Base-by-base conservation (phyloP, 1,140 invertebrate species). In the Apis cerana region DNA sequence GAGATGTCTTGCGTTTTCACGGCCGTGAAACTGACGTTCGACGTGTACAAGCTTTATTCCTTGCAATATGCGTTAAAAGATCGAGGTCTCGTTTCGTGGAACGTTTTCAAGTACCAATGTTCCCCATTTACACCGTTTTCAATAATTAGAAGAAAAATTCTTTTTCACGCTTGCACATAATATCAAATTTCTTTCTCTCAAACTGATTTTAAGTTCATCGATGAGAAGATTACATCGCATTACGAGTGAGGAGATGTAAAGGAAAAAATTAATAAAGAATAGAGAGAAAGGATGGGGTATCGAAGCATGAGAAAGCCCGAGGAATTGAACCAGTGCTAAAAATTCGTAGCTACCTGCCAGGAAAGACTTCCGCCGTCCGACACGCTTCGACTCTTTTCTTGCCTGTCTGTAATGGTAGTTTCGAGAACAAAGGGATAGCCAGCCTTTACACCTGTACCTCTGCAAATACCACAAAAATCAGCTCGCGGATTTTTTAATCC, bases 311-410 rank as follows among this genome's bases (percentile, higher is more conserved):
- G 69, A 72, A 54, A 27, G 71, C 10, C 11, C 21, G 56, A 17
- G 70, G 54, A 59, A 82, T 75, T 56, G 81, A 70, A 48, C 27
- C 65, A 50, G 19, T 62, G 65, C 21, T 82, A 78, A 77, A 64
- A 82, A 78, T 82, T 71, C 75, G 81, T 78, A 58, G 75, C 75
- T 82, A 82, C 81, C 67, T 78, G 81, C 75, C 67, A 64, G 52
- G 75, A 70, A 78, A 77, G 75, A 82, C 81, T 82, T 82, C 81
- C 81, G 81, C 81, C 27, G 75, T 19, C 64, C 80, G 72, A 76
- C 80, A 82, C 72, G 80, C 72, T 76, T 61, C 50, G 81, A 58
- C 27, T 77, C 81, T 64, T 33, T 78, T 71, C 75, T 78, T 82
- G 62, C 80, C 80, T 82, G n/a, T 5, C 10, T 43, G 75, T 78